Base-by-base conservation (phyloP, 2,888 invertebrate genomes). In the Archips xylosteana region DNA sequence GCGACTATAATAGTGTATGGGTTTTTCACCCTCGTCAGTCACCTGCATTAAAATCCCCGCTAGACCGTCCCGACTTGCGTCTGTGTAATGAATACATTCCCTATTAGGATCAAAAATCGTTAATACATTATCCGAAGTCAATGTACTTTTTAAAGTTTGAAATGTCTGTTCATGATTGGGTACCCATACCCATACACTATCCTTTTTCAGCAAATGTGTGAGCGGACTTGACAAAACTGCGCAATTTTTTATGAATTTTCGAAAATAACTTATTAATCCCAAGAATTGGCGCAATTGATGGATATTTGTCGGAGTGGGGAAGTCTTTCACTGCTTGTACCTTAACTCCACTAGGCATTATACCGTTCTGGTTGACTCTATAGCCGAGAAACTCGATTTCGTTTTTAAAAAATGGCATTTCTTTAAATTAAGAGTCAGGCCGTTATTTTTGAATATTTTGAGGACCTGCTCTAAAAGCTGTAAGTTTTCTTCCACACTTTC, bases 221-320 rank as follows among this genome's bases (percentile, higher is more conserved):
- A 82, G 64, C 6, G 82, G 81, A 39, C 71, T 77, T 2, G 78
- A 79, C 60, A 81, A 71, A 3, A 75, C 10, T 1, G 81, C 79
- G 70, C 78, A 84, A 72, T 80, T 72, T 42, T 70, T 61, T 6
- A 82, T 80, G 66, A 82, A 83, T 47, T 79, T 61, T 2, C 51
- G 51, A 15, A 51, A 51, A 6, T 51, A 51, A 15, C 51, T 51
- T 3, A 51, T 51, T 6, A 86, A 64, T 0, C 84, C 84, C 6
- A 85, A 47, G 70, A 85, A 85, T 64, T 82, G 80, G 39, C 80
- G 75, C 0, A 84, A 32, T 70, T 83, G 76, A 74, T 83, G 82
- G 4, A 75, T 65, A 13, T 54, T 71, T 34, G 76, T 78, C 6
- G 36, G 36, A 4, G 36, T 36, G 2, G 36, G 36, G 4, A 36